phyloP scores from a whole-genome alignment of 2,797 vertebrate species.

The Chloroceryle amazona region DNA sequence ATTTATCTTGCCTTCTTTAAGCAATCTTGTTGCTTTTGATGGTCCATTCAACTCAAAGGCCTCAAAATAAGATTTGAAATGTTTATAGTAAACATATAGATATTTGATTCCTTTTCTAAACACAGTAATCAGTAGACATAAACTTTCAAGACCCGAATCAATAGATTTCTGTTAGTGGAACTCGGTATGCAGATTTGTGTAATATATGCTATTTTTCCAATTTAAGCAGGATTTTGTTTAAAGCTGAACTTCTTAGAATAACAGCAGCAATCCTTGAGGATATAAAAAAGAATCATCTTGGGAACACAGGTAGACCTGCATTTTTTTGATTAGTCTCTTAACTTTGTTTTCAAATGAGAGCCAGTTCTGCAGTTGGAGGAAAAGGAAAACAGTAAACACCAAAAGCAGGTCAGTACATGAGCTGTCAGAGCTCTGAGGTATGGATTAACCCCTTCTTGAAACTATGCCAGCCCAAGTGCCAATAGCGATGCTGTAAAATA shows the following conservation, averaged over 20 bases:
- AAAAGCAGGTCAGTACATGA: neutral
- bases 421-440: neutral
- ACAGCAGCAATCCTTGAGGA: neutral
- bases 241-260: neutral
- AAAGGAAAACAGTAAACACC: neutral
- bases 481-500: neutral
- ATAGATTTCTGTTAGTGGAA: neutral
- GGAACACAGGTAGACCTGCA: neutral
- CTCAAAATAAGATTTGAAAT: neutral
- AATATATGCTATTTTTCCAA: neutral
- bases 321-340: neutral
- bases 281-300: neutral
- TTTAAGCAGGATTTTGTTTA: neutral
- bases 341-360: neutral
- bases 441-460: neutral
- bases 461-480: neutral
- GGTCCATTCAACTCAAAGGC: neutral
- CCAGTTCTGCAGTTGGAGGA: neutral
- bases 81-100: neutral
- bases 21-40: neutral
- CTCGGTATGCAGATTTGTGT: neutral
- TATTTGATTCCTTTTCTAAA: neutral
- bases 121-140: neutral
- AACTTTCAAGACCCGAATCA: neutral
- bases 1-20: neutral